phyloP scores from a whole-genome alignment of 2,113 vertebrate genomes.

The Psammodynastes pulverulentus region DNA sequence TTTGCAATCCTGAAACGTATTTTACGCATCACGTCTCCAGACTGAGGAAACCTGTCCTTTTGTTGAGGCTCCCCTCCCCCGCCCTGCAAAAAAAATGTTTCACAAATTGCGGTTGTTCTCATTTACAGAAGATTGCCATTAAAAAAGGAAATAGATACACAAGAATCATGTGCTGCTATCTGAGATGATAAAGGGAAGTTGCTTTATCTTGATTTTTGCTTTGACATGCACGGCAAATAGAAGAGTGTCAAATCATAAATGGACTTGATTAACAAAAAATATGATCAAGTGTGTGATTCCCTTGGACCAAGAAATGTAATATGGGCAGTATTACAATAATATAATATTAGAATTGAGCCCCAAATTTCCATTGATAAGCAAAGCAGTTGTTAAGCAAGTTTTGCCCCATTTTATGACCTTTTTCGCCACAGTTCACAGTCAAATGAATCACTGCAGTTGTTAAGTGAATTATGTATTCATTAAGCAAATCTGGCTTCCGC shows the following conservation, averaged over 20 bases:
- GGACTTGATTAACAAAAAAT: not conserved
- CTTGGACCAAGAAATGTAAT: not conserved
- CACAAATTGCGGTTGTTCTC: constrained; percentile 47
- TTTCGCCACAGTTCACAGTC: not conserved
- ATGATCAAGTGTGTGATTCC: not conserved
- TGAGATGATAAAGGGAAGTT: constrained; percentile 42
- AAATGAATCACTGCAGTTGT: not conserved
- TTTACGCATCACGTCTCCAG: constrained; percentile 45
- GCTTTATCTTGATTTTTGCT: constrained; percentile 50
- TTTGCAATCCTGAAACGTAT: constrained; percentile 56
- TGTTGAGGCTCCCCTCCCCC: constrained; percentile 15
- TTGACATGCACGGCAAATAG: constrained; percentile 31
- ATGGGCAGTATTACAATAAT: not conserved
- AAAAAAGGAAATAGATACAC: constrained; percentile 45
- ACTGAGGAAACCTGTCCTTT: constrained; percentile 46
- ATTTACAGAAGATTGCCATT: constrained; percentile 40
- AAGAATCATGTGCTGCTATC: constrained; percentile 37
- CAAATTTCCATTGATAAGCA: not conserved
- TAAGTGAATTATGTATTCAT: not conserved
- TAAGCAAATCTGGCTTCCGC: not conserved
- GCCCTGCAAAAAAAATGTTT: constrained; percentile 12
- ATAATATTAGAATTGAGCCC: not conserved
- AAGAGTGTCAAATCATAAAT: constrained; percentile 37
- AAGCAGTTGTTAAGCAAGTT: not conserved
- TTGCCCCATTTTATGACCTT: not conserved